Evolutionary conservation across 2,113 vertebrate species (phyloP).

Genomic region (Machaerirhynchus nigripectus): DNA sequence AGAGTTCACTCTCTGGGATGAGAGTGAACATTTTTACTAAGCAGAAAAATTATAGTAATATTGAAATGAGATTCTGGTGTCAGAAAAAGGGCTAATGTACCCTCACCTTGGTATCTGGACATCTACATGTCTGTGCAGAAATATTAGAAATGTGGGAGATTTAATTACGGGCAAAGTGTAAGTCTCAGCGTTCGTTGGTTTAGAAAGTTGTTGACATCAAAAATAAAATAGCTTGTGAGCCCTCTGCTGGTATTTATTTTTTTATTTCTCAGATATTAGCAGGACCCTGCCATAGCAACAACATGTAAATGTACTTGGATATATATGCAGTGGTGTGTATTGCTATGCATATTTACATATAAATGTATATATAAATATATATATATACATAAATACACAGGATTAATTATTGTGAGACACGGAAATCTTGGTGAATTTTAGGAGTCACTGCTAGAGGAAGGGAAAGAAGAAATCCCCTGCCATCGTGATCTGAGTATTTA

Average conservation of each 20-base stretch:
- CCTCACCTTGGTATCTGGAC: neutral
- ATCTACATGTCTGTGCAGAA: neutral
- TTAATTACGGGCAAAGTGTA: neutral
- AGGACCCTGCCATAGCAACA: neutral
- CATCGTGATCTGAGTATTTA: neutral
- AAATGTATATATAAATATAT: neutral
- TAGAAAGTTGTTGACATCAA: neutral
- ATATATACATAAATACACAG: neutral
- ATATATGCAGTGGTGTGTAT: neutral
- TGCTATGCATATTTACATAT: neutral
- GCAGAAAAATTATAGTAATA: neutral
- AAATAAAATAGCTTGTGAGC: constrained; percentile 18
- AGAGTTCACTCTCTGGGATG: neutral
- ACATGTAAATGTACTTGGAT: neutral
- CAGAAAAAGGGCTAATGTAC: neutral
- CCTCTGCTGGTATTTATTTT: constrained; percentile 21
- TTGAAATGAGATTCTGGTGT: neutral
- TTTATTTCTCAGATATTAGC: neutral
- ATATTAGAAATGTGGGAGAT: neutral
- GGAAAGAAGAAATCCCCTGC: neutral
- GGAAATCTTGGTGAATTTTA: neutral
- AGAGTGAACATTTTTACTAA: neutral
- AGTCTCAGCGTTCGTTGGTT: neutral
- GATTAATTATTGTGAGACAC: neutral
- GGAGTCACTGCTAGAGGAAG: neutral